Evolutionary conservation across 2,113 vertebrate species (phyloP).

Genomic region (Syngnathus scovelli): DNA sequence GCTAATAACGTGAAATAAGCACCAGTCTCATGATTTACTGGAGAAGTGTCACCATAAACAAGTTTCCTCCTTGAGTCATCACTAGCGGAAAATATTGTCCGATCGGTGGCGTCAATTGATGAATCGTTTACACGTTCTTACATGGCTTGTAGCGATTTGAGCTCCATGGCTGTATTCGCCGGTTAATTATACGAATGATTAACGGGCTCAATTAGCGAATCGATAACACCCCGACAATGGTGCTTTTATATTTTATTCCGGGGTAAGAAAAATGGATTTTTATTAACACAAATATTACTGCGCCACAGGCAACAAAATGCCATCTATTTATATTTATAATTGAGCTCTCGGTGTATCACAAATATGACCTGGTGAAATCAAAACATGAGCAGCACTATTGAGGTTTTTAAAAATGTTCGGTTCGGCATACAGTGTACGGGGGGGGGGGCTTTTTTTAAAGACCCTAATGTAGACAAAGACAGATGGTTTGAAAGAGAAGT

Average conservation of each 20-base stretch:
- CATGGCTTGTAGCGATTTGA: background rate
- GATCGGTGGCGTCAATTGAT: background rate
- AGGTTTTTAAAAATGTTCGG: too few species aligned
- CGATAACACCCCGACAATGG: background rate
- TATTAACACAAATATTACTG: background rate
- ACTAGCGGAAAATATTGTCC: background rate
- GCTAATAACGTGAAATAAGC: background rate
- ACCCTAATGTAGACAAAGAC: background rate
- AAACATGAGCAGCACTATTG: background rate
- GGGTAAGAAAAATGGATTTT: background rate
- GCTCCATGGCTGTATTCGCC: conserved; percentile 8
- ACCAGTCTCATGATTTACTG: too few species aligned
- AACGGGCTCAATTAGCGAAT: conserved; percentile 15
- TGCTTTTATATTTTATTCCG: background rate
- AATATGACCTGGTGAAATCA: too few species aligned
- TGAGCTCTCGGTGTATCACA: too few species aligned
- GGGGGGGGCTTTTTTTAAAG: background rate
- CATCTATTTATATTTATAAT: background rate
- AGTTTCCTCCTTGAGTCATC: background rate
- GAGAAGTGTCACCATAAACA: background rate
- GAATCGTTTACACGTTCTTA: conserved; percentile 17
- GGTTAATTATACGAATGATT: conserved; percentile 16
- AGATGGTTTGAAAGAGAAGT: conserved; percentile 6
- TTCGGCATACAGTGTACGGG: background rate
- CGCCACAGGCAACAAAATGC: background rate